Conservation (phyloP, 2,888 invertebrate species). For the Platycheirus albimanus region DNA sequence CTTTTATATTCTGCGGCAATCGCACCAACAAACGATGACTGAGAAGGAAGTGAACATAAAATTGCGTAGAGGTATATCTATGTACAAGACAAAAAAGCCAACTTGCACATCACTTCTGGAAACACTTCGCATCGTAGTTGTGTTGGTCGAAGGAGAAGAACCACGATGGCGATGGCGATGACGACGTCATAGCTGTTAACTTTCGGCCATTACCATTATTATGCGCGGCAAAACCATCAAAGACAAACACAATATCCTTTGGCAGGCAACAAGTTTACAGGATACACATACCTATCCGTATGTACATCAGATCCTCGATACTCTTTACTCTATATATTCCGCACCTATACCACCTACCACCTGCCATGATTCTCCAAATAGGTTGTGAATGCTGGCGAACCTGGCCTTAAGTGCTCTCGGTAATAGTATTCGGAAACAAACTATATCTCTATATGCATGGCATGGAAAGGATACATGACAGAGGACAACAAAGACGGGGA, state of each 20-base stretch:
- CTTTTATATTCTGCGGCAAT: slow-evolving; percentile 6
- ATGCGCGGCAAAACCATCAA: slow-evolving; percentile 62
- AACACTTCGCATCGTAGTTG: too few relatives aligned
- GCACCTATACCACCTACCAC: neutral
- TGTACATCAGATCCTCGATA: slow-evolving; percentile 11
- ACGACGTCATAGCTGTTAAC: slow-evolving; percentile 64
- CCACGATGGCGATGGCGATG: slow-evolving; percentile 11
- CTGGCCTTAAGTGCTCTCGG: slow-evolving; percentile 66
- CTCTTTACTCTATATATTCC: neutral
- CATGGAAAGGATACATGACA: slow-evolving; percentile 19
- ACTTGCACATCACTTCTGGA: slow-evolving; percentile 17
- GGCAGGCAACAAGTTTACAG: slow-evolving; percentile 65
- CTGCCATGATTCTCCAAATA: slow-evolving; percentile 42
- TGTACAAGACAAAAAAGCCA: neutral
- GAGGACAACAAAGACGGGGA: slow-evolving; percentile 30
- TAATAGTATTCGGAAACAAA: slow-evolving; percentile 48
- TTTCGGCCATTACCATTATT: slow-evolving; percentile 67
- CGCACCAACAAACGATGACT: neutral
- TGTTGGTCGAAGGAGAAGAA: too few relatives aligned
- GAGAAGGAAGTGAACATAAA: slow-evolving; percentile 23
- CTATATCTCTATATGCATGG: slow-evolving; percentile 48
- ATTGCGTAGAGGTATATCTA: slow-evolving; percentile 32
- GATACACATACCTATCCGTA: slow-evolving; percentile 1
- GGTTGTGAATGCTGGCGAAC: slow-evolving; percentile 55
- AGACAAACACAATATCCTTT: slow-evolving; percentile 61